phyloP scores from a whole-genome alignment of 2,888 invertebrate species.

The Metallyticus violacea region DNA sequence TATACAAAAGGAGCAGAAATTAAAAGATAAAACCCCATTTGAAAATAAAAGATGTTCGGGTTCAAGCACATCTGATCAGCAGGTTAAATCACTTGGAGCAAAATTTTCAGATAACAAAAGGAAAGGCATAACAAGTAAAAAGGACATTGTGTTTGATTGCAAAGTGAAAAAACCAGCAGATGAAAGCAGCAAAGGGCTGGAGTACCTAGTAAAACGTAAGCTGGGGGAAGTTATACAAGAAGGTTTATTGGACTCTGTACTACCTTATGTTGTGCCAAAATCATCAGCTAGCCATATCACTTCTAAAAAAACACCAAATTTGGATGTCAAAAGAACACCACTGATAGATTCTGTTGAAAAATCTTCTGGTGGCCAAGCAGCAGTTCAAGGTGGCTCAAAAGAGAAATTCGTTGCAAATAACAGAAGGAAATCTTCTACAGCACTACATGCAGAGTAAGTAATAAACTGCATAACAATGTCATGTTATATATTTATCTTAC shows the following conservation, averaged over 20 bases:
- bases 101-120: neutral
- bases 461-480: neutral
- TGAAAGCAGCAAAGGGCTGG: neutral
- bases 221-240: slow-evolving; percentile 69
- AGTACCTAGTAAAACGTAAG: slow-evolving; percentile 44
- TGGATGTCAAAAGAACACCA: slow-evolving; percentile 13
- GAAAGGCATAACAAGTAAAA: neutral
- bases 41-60: neutral
- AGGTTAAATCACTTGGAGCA: too few relatives aligned
- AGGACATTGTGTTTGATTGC: neutral
- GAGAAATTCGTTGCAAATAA: neutral
- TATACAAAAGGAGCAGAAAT: neutral
- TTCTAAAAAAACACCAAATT: slow-evolving; percentile 9
- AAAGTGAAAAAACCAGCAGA: neutral
- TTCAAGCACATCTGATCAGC: neutral
- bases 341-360: neutral
- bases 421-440: slow-evolving; percentile 23
- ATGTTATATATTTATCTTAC: neutral
- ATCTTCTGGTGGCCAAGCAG: neutral
- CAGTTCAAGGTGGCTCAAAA: neutral
- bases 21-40: neutral
- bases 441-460: neutral
- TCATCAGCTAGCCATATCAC: slow-evolving; percentile 29
- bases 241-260: slow-evolving; percentile 77
- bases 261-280: slow-evolving; percentile 70